These are phyloP conservation scores for Geococcyx californianus DNA, from an alignment of 2,113 vertebrate species.

Conservation along the genomic window DNA sequence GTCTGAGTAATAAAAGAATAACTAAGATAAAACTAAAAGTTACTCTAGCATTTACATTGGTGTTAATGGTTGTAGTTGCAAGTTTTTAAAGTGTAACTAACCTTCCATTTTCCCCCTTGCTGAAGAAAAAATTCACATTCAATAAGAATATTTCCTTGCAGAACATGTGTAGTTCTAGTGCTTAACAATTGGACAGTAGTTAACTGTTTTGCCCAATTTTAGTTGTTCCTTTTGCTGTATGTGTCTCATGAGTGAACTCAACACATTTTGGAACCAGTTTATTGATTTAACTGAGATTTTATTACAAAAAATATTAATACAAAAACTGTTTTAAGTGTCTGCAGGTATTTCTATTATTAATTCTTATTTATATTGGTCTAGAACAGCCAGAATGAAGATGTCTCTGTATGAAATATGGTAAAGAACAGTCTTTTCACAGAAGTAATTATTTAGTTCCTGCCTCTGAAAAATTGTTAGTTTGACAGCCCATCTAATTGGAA, in stretches of 20 bases:
- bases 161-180: neutral
- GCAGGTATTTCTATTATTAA: neutral
- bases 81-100: neutral
- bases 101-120: neutral
- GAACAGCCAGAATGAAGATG: neutral
- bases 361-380: neutral
- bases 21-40: neutral
- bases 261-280: neutral
- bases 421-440: neutral
- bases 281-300: neutral
- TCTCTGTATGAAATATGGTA: neutral
- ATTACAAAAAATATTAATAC: neutral
- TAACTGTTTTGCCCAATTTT: neutral
- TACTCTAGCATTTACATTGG: neutral
- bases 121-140: neutral
- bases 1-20: neutral
- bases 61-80: rapidly evolving
- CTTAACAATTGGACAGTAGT: neutral
- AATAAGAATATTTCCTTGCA: neutral
- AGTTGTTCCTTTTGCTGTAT: neutral
- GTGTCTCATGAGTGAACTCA: neutral
- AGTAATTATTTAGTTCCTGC: neutral
- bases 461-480: neutral
- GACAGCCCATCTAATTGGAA: neutral
- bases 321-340: neutral